Conservation (phyloP, 2,888 invertebrate genomes). For the Zaprionus lineosus region DNA sequence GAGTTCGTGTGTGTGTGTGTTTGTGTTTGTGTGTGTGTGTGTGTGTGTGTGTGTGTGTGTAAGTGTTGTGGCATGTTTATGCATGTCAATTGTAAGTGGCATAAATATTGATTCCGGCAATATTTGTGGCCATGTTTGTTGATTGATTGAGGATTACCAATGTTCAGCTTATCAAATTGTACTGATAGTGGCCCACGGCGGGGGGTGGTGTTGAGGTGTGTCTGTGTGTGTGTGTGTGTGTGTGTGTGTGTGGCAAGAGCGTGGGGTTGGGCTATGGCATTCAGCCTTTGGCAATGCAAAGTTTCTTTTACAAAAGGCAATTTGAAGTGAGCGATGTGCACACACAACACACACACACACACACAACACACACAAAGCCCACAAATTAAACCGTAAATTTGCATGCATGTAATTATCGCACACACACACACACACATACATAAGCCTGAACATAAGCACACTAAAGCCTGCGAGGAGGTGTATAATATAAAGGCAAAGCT, state of each 20-base stretch:
- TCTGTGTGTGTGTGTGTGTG: neutral
- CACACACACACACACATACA: conserved; percentile 13
- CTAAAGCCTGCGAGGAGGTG: neutral
- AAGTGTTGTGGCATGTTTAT: conserved; percentile 7
- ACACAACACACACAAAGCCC: conserved; percentile 12
- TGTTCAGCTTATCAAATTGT: conserved; percentile 45
- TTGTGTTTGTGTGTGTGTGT: neutral
- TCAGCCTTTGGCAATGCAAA: conserved; percentile 8
- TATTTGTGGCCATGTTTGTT: conserved; percentile 38
- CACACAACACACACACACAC: neutral
- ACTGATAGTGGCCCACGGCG: conserved; percentile 13
- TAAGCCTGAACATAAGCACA: neutral
- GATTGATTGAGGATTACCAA: conserved; percentile 65
- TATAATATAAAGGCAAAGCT: conserved; percentile 6
- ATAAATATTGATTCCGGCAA: conserved; percentile 54
- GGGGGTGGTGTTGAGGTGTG: neutral
- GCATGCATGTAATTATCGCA: conserved; percentile 60
- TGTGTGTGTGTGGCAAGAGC: neutral
- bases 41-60: conserved; percentile 5
- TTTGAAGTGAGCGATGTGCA: conserved; percentile 1
- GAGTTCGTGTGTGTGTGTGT: too few species aligned
- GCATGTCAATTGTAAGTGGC: conserved; percentile 31
- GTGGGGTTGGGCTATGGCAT: neutral
- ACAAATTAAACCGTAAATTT: conserved; percentile 38
- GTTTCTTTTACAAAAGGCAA: conserved; percentile 19